phyloP scores from a whole-genome alignment of 2,888 invertebrate genomes.

The Hemistola chrysoprasaria region DNA sequence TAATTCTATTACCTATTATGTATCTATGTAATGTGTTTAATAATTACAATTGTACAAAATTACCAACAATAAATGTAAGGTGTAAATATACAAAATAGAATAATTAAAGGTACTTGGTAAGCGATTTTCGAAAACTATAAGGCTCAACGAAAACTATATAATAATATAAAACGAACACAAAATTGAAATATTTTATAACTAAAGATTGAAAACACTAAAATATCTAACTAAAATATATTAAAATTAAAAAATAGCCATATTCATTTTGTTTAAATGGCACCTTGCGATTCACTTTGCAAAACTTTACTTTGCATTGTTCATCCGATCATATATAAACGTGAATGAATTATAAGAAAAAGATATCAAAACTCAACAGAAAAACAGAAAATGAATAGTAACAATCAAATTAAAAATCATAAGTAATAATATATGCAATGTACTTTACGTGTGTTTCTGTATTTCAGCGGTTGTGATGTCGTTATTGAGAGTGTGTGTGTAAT shows the following conservation, averaged over 20 bases:
- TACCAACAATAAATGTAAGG: slow-evolving; percentile 48
- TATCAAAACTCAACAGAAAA: slow-evolving; percentile 15
- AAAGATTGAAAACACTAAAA: slow-evolving; percentile 56
- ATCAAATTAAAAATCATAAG: slow-evolving; percentile 9
- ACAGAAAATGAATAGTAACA: slow-evolving; percentile 13
- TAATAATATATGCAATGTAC: slow-evolving; percentile 3
- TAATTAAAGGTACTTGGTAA: slow-evolving; percentile 31
- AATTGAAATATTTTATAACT: slow-evolving; percentile 52
- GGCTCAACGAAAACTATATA: slow-evolving; percentile 52
- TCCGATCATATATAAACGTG: slow-evolving; percentile 12
- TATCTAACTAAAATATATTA: slow-evolving; percentile 55
- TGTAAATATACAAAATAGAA: slow-evolving; percentile 41
- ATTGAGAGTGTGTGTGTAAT: slow-evolving; percentile 20
- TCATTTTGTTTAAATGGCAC: slow-evolving; percentile 70
- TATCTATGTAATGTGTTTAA: slow-evolving; percentile 44
- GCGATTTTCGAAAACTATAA: slow-evolving; percentile 35
- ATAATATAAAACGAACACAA: slow-evolving; percentile 67
- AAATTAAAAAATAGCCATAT: slow-evolving; percentile 72
- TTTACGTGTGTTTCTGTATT: slow-evolving; percentile 14
- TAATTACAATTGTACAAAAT: slow-evolving; percentile 66
- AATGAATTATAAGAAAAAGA: slow-evolving; percentile 21
- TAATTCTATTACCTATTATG: slow-evolving; percentile 70
- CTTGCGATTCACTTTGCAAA: slow-evolving; percentile 68
- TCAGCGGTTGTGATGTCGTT: slow-evolving; percentile 17
- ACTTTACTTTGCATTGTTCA: slow-evolving; percentile 34